phyloP scores from a whole-genome alignment of 2,113 vertebrate genomes.

The Gambusia holbrooki region DNA sequence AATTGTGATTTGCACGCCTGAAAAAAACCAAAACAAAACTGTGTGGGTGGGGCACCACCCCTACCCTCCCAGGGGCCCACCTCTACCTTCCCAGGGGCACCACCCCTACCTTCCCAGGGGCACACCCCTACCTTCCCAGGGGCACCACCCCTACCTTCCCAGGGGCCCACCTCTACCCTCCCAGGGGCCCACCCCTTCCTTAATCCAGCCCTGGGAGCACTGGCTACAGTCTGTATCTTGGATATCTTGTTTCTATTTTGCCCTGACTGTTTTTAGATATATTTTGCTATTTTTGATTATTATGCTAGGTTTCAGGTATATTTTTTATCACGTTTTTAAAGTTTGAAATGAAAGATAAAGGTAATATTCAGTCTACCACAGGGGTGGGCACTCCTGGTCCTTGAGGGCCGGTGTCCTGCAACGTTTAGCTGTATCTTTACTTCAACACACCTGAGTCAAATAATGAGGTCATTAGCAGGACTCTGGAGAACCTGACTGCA shows the following conservation, averaged over 20 bases:
- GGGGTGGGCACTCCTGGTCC: too few species aligned
- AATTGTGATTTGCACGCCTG: background rate
- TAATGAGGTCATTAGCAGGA: too few species aligned
- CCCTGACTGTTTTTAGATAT: background rate
- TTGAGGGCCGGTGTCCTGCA: too few species aligned
- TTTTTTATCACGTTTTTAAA: background rate
- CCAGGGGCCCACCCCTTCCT: background rate
- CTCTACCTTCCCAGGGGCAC: too few species aligned
- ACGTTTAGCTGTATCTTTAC: too few species aligned
- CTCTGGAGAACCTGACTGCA: too few species aligned
- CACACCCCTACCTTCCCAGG: too few species aligned
- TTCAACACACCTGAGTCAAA: too few species aligned
- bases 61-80: background rate
- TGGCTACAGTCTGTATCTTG: background rate
- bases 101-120: too few species aligned
- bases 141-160: too few species aligned
- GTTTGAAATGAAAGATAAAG: too few species aligned
- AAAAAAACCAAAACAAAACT: background rate
- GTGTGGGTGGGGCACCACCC: background rate
- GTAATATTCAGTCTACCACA: too few species aligned
- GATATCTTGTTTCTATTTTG: background rate
- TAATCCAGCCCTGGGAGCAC: background rate
- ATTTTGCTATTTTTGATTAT: background rate
- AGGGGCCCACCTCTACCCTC: background rate
- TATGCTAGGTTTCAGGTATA: background rate